phyloP scores from a whole-genome alignment of 2,113 vertebrate genomes.

The Mungos mungo region DNA sequence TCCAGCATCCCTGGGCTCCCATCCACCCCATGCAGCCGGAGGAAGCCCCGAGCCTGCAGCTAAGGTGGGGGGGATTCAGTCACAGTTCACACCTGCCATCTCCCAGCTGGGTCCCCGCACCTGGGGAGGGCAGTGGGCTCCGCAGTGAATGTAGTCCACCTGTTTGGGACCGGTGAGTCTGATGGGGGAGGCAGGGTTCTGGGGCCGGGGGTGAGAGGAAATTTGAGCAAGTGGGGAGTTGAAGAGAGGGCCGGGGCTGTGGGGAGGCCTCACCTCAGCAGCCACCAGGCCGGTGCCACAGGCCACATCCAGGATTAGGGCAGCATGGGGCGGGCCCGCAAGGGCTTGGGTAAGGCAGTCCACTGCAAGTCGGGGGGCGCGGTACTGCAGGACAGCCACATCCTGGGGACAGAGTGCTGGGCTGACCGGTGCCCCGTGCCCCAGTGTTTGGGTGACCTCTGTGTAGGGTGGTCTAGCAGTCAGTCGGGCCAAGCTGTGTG shows the following conservation, averaged over 20 bases:
- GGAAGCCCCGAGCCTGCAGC: constrained; percentile 89
- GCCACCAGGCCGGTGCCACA: constrained; percentile 93
- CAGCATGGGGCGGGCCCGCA: constrained; percentile 64
- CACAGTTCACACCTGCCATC: not conserved
- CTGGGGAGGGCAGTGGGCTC: not conserved
- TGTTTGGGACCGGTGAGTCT: not conserved
- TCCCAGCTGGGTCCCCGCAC: not conserved
- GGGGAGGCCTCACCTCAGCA: constrained; percentile 83
- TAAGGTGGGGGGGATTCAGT: constrained; percentile 63
- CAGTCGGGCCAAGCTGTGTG: not conserved
- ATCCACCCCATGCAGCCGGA: constrained; percentile 90
- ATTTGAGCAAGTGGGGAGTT: not conserved
- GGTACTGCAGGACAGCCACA: constrained; percentile 87
- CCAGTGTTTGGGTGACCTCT: not conserved
- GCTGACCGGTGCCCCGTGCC: not conserved
- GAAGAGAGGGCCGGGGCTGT: not conserved
- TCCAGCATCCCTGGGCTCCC: constrained; percentile 90
- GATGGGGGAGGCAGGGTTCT: not conserved
- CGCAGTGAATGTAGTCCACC: not conserved
- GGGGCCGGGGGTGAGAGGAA: not conserved
- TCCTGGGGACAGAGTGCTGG: constrained; percentile 83
- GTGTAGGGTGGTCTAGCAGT: no score
- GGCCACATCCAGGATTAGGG: constrained; percentile 91
- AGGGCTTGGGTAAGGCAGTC: constrained; percentile 84
- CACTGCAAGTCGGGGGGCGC: constrained; percentile 88